These are phyloP conservation scores for Sebastolobus altivelis DNA, from an alignment of 2,797 vertebrate species.

Conservation along the genomic window DNA sequence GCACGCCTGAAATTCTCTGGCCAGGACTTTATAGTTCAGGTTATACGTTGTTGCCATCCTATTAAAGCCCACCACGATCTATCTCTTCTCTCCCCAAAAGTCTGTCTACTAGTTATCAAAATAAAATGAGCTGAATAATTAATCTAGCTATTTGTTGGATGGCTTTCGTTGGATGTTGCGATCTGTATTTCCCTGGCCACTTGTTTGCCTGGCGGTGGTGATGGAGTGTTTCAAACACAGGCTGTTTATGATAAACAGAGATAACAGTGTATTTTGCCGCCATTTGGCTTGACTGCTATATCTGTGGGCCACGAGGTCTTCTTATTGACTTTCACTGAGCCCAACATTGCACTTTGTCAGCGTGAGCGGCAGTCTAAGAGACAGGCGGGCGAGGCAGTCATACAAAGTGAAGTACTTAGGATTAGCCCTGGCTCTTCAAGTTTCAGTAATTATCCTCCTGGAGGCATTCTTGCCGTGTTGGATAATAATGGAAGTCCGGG, in stretches of 20 bases:
- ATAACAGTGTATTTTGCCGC: conserved; percentile 67
- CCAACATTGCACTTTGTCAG: conserved; percentile 83
- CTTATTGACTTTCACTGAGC: conserved; percentile 81
- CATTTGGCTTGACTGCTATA: conserved; percentile 69
- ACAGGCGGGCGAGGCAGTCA: conserved; percentile 83
- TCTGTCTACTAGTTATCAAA: conserved; percentile 28
- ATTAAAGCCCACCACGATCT: conserved; percentile 1
- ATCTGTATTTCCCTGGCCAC: conserved; percentile 40
- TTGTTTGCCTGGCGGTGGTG: conserved; percentile 44
- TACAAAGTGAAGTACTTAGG: conserved; percentile 87
- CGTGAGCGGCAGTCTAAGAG: conserved; percentile 81
- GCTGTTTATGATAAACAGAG: conserved; percentile 72
- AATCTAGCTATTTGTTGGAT: conserved; percentile 37
- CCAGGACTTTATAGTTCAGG: conserved; percentile 23
- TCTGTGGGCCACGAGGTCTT: conserved; percentile 74
- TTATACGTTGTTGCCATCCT: conserved; percentile 22
- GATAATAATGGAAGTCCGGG: conserved; percentile 86
- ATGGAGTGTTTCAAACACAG: conserved; percentile 56
- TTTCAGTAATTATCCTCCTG: conserved; percentile 88
- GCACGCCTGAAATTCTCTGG: conserved; percentile 6
- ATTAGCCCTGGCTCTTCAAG: conserved; percentile 86
- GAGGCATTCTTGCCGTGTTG: conserved; percentile 84
- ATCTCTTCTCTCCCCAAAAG: conserved; percentile 29
- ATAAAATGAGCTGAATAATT: conserved; percentile 31
- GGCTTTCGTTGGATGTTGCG: conserved; percentile 24